Evolutionary conservation across 2,888 invertebrate species (phyloP), one percentile per base, ranked within the genome.

Genomic region (Fissipunctia ypsillon): DNA sequence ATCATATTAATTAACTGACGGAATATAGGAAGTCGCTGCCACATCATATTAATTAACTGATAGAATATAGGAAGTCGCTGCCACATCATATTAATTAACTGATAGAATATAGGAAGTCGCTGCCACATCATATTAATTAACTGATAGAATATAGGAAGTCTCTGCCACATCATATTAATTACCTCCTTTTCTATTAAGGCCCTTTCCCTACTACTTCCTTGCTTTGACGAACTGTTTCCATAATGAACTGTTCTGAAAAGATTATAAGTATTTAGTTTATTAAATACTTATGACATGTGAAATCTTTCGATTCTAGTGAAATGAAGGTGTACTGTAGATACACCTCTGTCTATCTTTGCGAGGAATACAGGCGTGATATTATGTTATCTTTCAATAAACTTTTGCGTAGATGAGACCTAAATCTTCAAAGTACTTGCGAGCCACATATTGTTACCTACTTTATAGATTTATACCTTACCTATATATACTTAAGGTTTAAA

Each of bases 401-500:
- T 25, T n/a, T 25, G 6, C 19, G 19, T 19, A 43, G 6, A 10
- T 3, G 5, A 4, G 10, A 31, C 16, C 22, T 25, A 12, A 14
- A 56, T 41, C 6, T 67, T 38, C 3, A 38, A 50, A 70, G 19
- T n/a, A 57, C 16, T 31, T 63, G 43, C 1, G 19, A 63, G 19
- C 16, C 38, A 50, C 10, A 52, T 7, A 54, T 31, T 54, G 38
- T n/a, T 22, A 60, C 14, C 9, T 19, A 54, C 25, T 63, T 19
- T 66, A 52, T 31, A 52, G 0, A 38, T 61, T 56, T 54, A 9
- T 50, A 56, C 6, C 41, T 25, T 31, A 45, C 3, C 22, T 22
- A 14, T 28, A n/a, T 56, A 52, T 45, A 64, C 60, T 43, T 50
- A 25, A 9, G 80, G 35, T 57, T 50, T 45, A 57, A 66, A 80